Evolutionary conservation across 2,888 invertebrate genomes (phyloP).

Genomic region (Stenotaenia linearis): DNA sequence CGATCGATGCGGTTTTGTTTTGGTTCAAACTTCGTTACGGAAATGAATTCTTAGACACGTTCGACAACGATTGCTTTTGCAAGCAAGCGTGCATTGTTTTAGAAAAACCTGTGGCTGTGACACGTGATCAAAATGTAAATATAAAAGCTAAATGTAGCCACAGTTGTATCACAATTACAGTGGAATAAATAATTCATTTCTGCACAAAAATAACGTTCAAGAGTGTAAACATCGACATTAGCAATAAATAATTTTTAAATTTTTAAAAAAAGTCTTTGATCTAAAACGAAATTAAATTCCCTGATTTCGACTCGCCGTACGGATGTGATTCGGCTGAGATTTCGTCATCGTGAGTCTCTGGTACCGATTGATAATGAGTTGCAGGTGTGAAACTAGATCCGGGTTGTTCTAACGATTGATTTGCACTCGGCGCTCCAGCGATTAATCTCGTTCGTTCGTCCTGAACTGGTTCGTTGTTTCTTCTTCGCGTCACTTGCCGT

Average conservation of each 20-base stretch:
- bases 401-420: neutral
- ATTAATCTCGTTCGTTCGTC: conserved; percentile 11
- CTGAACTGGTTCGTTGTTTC: neutral
- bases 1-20: conserved; percentile 42
- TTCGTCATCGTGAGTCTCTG: neutral
- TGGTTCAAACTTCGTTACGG: conserved; percentile 43
- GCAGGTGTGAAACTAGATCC: neutral
- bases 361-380: neutral
- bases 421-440: neutral
- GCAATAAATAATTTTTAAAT: neutral
- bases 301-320: neutral
- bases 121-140: conserved; percentile 38
- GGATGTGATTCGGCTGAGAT: neutral
- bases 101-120: conserved; percentile 38
- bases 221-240: neutral
- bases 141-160: conserved; percentile 40
- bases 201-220: neutral
- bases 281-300: neutral
- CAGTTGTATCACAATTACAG: conserved; percentile 39
- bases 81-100: conserved; percentile 43
- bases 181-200: neutral
- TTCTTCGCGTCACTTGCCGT: conserved; percentile 22
- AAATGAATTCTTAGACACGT: conserved; percentile 33
- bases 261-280: too few relatives aligned
- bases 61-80: conserved; percentile 41